These are phyloP conservation scores for Neoniphon sammara DNA, from an alignment of 2,797 vertebrate species.

Conservation along the genomic window DNA sequence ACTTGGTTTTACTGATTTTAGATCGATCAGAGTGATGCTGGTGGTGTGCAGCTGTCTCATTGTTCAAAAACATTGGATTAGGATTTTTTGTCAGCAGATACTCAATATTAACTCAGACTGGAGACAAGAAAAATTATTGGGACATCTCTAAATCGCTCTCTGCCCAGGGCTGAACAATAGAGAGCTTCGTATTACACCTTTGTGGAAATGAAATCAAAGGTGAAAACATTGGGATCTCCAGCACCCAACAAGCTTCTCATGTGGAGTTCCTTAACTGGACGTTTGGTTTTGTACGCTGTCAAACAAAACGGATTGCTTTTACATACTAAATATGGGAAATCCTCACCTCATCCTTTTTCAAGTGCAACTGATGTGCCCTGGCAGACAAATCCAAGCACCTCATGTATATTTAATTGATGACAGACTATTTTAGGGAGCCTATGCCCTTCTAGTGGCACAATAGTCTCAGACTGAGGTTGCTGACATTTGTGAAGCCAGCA, in stretches of 20 bases:
- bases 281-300: constrained; percentile 22
- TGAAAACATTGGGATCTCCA: constrained; percentile 27
- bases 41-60: too few relatives aligned
- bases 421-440: constrained; percentile 77
- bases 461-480: constrained; percentile 44
- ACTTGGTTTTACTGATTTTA: too few relatives aligned
- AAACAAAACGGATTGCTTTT: constrained; percentile 28
- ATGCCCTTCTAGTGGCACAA: constrained; percentile 67
- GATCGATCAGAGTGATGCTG: too few relatives aligned
- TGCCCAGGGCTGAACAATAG: constrained; percentile 11
- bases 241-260: constrained; percentile 17
- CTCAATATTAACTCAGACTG: too few relatives aligned
- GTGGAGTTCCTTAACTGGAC: constrained; percentile 25
- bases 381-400: constrained; percentile 70
- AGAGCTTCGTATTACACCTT: constrained; percentile 17
- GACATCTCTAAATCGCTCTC: neutral
- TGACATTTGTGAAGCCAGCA: constrained; percentile 53
- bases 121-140: too few relatives aligned
- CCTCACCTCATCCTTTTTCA: constrained; percentile 28
- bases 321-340: constrained; percentile 25
- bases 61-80: too few relatives aligned
- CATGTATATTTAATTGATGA: constrained; percentile 79
- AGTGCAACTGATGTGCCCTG: constrained; percentile 55
- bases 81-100: too few relatives aligned
- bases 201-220: constrained; percentile 29